Base-by-base conservation (phyloP, 1,140 invertebrate genomes). In the Drosophila lini region DNA sequence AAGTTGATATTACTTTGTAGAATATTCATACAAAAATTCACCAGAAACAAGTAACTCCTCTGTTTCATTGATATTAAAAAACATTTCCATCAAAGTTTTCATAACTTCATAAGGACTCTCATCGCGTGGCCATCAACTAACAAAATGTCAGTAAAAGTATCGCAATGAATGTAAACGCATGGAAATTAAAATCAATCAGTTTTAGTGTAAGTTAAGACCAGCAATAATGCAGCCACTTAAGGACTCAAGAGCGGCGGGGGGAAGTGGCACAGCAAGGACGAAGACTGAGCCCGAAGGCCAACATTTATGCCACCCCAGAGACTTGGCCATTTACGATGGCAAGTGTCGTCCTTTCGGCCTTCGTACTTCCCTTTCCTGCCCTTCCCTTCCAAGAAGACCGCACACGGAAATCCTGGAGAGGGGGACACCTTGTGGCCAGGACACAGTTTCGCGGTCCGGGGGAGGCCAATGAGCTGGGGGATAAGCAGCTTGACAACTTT, bases 171-270 rank as follows among this genome's bases (percentile, higher is more conserved):
- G 74, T 71, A 78, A 89, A 71, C 83, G 83, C 53, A 80, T 65
- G 80, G 71, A 58, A 89, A 91, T 91, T 89, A 91, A 91, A 91
- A 91, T 91, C 89, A 91, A 91, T 91, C 89, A 82, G 89, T 89
- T 91, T 91, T 89, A 91, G 83, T 89, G 84, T 89, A 74, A 65
- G 81, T 76, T 91, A 91, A 89, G 74, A 81, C 81, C 64, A 61
- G 36, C 84, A 80, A 91, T 91, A 91, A 91, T 84, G 84, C 84
- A 81, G 89, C 81, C 88, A 91, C 89, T 91, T 91, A 91, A 86
- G 75, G 48, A 28, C 61, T 71, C 68, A 45, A 74, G 44, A 53
- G 57, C 19, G 32, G 11, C 45, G 4, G 31, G 32, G 48, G 44
- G 36, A 58, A 74, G 36, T 28, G 44, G 32, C 50, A 0, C 32